Evolutionary conservation across 1,140 invertebrate species (phyloP), one percentile per base, ranked within the genome.

Genomic region (Steinernema khuongi): DNA sequence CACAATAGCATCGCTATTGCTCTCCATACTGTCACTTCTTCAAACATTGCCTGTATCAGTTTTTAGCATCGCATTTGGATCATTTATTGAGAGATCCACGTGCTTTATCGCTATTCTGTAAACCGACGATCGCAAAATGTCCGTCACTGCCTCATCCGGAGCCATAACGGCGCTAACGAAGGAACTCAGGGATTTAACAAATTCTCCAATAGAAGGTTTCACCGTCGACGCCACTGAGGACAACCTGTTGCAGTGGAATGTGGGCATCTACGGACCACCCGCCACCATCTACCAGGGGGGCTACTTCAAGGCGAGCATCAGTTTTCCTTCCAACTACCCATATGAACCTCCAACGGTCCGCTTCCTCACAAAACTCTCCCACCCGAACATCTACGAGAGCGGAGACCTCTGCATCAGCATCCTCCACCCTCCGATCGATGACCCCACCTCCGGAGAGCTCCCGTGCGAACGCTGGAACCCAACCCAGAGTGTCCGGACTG

Each of bases 401-500:
- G 1, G 60, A 99, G 99, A 86, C 89, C 99, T n/a, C n/a, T n/a
- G n/a, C n/a, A n/a, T n/a, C n/a, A n/a, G n/a, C n/a, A n/a, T n/a
- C n/a, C n/a, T n/a, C 66, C 97, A 99, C 87, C 95, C 97, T 69
- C 96, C 97, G 31, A 91, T 97, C 70, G 96, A 99, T 87, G 96
- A 99, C 88, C 96, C 96, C 43, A 96, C 98, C 84, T 97, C 93
- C 81, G 96, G 96, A 11, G 96, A 99, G 87, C 87, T 98, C 79
- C 94, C 96, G 0, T 98, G 94, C 87, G 96, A 99, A 88, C 91
- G 96, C 86, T 99, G 97, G 96, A 99, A 99, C 89, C 97, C 97
- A 31, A 99, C 97, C 72, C 97, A 99, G 88, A 98, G 94, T 86
- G 96, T 99, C 75, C 91, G 96, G 86, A 99, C 96, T 72, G 94